Conservation (phyloP, 64 coral and sea anemone genomes). For the Montipora capricornis region DNA sequence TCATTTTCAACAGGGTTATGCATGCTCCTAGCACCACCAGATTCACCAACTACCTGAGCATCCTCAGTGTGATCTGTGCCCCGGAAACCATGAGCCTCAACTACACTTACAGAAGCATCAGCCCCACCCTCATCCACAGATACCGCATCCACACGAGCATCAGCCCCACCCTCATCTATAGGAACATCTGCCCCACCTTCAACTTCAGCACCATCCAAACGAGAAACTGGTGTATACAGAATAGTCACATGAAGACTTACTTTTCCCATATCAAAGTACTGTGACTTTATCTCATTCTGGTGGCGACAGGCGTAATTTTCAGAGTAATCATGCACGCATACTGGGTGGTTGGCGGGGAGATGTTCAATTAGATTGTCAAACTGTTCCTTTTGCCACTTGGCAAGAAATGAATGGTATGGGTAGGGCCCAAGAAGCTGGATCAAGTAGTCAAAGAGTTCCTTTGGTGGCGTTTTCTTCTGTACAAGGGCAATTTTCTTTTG, state of each 20-base stretch:
- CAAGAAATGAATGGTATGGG: constrained; percentile 31
- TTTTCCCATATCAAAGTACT: constrained; percentile 46
- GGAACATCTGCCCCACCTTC: too few relatives aligned
- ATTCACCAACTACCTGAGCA: too few relatives aligned
- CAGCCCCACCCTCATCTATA: too few relatives aligned
- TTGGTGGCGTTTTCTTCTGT: constrained; percentile 10
- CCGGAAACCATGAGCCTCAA: not conserved
- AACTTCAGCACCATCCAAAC: not conserved
- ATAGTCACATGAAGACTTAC: constrained; percentile 43
- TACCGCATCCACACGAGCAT: too few relatives aligned
- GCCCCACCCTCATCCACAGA: too few relatives aligned
- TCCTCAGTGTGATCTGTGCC: constrained; percentile 7
- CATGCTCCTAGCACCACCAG: not conserved
- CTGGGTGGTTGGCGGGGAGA: not conserved
- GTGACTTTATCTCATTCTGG: constrained; percentile 57
- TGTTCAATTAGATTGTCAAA: not conserved
- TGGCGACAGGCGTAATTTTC: constrained; percentile 32
- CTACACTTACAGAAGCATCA: not conserved
- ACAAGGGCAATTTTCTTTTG: constrained; percentile 65
- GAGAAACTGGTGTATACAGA: constrained; percentile 4
- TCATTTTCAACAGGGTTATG: too few relatives aligned
- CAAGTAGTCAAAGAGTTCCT: constrained; percentile 39
- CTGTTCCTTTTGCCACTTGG: constrained; percentile 47
- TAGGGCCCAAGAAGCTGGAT: not conserved
- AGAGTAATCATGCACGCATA: constrained; percentile 58